Conservation (phyloP, 2,888 invertebrate genomes). For the Torymus tubicola region DNA sequence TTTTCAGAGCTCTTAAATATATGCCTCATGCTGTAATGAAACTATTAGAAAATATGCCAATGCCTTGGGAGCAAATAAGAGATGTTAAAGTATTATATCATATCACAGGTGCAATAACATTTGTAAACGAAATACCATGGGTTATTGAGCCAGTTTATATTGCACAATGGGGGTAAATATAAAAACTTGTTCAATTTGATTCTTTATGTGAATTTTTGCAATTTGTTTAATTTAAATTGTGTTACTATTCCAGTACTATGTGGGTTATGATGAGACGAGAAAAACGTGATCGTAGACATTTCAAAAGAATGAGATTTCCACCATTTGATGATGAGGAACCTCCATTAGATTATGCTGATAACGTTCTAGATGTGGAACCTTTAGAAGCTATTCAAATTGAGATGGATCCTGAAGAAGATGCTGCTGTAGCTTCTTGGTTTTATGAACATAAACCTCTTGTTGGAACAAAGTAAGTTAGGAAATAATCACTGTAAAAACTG, state of each 20-base stretch:
- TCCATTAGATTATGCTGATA: conserved; percentile 99
- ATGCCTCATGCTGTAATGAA: conserved; percentile 99
- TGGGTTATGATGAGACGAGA: conserved; percentile 99
- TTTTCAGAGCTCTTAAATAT: conserved; percentile 93
- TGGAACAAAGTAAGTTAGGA: conserved; percentile 85
- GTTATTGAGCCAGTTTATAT: conserved; percentile 99
- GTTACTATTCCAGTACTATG: conserved; percentile 85
- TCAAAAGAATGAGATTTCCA: conserved; percentile 99
- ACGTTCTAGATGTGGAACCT: conserved; percentile 98
- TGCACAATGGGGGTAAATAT: conserved; percentile 96
- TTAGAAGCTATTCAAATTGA: conserved; percentile 99
- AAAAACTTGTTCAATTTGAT: background rate
- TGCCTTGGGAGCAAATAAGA: conserved; percentile 99
- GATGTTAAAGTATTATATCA: conserved; percentile 99
- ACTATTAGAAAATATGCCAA: conserved; percentile 99
- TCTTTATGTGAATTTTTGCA: too few relatives aligned
- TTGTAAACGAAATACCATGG: conserved; percentile 99
- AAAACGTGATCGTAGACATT: conserved; percentile 98
- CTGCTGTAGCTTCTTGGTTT: conserved; percentile 95
- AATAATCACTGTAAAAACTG: conserved; percentile 3
- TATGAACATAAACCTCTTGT: conserved; percentile 98
- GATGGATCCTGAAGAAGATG: conserved; percentile 95
- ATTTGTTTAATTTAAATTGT: conserved; percentile 4
- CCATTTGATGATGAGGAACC: conserved; percentile 99
- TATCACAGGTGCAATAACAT: conserved; percentile 99